Evolutionary conservation across 2,888 invertebrate species (phyloP).

Genomic region (Chironomus riparius): DNA sequence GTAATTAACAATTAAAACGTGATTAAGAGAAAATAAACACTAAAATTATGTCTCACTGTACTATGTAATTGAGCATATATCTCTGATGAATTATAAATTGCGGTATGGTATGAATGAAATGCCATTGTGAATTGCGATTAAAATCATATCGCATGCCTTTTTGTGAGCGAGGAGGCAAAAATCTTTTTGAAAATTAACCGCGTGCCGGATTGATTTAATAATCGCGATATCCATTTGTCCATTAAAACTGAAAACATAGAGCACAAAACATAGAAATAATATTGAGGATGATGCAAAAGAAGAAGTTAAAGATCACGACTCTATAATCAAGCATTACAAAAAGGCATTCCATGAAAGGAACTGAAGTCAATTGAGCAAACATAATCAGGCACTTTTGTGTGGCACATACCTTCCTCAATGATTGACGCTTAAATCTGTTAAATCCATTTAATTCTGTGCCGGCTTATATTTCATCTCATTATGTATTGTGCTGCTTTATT

Average conservation of each 20-base stretch:
- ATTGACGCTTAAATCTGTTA: not conserved
- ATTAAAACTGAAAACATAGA: not conserved
- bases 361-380: not conserved
- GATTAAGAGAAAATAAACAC: too few species aligned
- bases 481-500: too few species aligned
- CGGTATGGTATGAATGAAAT: not conserved
- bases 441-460: not conserved
- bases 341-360: not conserved
- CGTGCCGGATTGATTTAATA: not conserved
- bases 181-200: not conserved
- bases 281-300: not conserved
- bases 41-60: too few species aligned
- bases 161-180: not conserved
- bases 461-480: not conserved
- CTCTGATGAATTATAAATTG: not conserved
- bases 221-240: not conserved
- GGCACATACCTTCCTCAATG: not conserved
- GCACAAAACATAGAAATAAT: too few species aligned
- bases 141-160: not conserved
- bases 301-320: conserved; percentile 18
- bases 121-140: not conserved
- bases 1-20: too few species aligned
- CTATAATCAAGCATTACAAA: conserved; percentile 3
- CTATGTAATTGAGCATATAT: too few species aligned
- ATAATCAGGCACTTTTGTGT: conserved; percentile 11